Evolutionary conservation across 2,888 invertebrate species (phyloP), one percentile per base, ranked within the genome.

Genomic region (Liposcelis brunnea): DNA sequence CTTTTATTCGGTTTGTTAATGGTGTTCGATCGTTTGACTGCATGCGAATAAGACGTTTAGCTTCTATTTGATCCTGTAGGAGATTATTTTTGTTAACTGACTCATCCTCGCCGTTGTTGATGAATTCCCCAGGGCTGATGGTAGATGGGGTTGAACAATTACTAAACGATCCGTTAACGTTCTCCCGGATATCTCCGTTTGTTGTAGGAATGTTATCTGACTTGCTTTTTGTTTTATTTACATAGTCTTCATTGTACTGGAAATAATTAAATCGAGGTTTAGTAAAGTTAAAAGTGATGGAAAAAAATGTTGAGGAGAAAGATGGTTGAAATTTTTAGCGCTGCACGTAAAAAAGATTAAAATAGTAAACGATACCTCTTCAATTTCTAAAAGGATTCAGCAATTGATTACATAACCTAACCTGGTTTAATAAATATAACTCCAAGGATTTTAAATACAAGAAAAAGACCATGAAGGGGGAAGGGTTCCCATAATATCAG

Each of bases 91-190:
- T 54, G 35, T 44, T 49, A 11, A 53, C 43, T 46, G 53, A 26
- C 26, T 26, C 26, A 26, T 26, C 57, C 46, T 56, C 55, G 44
- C 54, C 55, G 26, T 55, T 49, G 45, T 50, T 54, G 49, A 53
- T 52, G n/a, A 52, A 61, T 48, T 64, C 63, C 12, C 65, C 65
- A 1, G 66, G 66, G 48, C 66, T 65, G 49, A 66, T 63, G 33
- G 66, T 66, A 47, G 66, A 65, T 2, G 67, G 66, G 4, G 67
- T 66, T 19, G 64, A 65, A 12, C 61, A 59, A 19, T 64, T 65
- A 52, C 65, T 61, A 50, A 57, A 61, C 16, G 59, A 58, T 32
- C 59, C 60, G 49, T 60, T 59, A 42, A 57, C 61, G 7, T 55
- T 52, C 1, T 55, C 49, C 45, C 59, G 55, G 45, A 50, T 50